Conservation (phyloP, 2,113 vertebrate genomes). For the Triplophysa tibetana region DNA sequence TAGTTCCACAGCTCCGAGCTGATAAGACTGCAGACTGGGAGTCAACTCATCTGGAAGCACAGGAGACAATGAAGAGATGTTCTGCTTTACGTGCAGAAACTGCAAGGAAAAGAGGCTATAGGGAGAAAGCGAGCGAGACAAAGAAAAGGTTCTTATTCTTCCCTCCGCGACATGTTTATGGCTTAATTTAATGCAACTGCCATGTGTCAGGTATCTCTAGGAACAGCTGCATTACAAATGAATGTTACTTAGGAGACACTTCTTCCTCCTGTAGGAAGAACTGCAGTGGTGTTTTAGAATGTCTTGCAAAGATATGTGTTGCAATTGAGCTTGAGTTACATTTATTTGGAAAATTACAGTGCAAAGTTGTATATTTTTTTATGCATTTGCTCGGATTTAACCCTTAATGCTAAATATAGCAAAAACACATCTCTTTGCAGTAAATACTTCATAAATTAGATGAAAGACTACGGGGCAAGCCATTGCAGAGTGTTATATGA, state of each 20-base stretch:
- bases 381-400: no score
- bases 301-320: neutral
- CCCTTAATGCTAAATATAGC: no score
- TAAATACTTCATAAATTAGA: no score
- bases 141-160: constrained; percentile 56
- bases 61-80: constrained; percentile 51
- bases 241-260: constrained; percentile 47
- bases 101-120: neutral
- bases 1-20: constrained; percentile 21
- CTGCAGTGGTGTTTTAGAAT: neutral
- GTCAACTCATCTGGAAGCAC: constrained; percentile 37
- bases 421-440: no score
- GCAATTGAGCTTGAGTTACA: neutral
- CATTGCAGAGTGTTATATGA: no score
- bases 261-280: neutral
- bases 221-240: constrained; percentile 51
- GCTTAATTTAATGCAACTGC: constrained; percentile 55
- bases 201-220: constrained; percentile 43
- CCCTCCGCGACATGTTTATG: constrained; percentile 61
- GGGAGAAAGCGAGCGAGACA: neutral
- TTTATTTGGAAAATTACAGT: no score
- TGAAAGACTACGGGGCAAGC: no score
- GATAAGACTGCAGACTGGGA: constrained; percentile 24
- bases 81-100: constrained; percentile 19
- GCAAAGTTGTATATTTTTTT: no score